A percentile compares a stretch with the other conserved stretches of the same genome.
Evolutionary conservation across 2,113 vertebrate species (phyloP).

Genomic region (Periophthalmodon schlosseri): DNA sequence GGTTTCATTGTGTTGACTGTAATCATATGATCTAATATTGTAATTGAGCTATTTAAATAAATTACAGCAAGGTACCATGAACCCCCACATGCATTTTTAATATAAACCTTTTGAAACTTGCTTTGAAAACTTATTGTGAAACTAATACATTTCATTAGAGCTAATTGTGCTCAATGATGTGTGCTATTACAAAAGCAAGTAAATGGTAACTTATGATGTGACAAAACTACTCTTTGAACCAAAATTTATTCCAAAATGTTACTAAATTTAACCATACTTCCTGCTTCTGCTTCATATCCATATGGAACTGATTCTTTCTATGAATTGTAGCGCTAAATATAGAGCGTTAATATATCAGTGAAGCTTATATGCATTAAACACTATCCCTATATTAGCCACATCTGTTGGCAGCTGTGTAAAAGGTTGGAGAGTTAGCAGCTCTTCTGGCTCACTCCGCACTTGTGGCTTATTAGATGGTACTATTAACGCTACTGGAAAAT

Average conservation of each 20-base stretch:
- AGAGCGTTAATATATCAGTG: not conserved
- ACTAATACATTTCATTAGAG: too few relatives aligned
- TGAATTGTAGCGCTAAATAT: not conserved
- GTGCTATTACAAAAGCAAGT: not conserved
- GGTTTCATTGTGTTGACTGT: not conserved
- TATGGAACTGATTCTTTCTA: not conserved
- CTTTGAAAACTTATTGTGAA: too few relatives aligned
- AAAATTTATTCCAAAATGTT: not conserved
- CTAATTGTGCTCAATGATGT: not conserved
- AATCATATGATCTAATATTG: not conserved
- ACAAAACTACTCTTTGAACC: not conserved
- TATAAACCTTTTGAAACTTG: not conserved
- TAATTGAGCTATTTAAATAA: not conserved
- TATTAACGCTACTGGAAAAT: constrained; percentile 47
- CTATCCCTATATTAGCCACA: constrained; percentile 19
- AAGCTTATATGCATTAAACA: not conserved
- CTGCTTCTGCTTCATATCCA: not conserved
- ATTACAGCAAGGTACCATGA: not conserved
- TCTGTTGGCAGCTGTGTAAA: constrained; percentile 27
- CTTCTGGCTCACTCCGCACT: constrained; percentile 4
- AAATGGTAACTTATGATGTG: not conserved
- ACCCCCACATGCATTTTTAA: not conserved
- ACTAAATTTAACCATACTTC: not conserved
- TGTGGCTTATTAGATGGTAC: constrained; percentile 19
- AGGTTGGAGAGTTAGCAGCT: constrained; percentile 14